Percentiles rank a stretch among this genome's conserved stretches.
phyloP scores from a whole-genome alignment of 2,888 invertebrate genomes.

The Phaedon cochleariae region DNA sequence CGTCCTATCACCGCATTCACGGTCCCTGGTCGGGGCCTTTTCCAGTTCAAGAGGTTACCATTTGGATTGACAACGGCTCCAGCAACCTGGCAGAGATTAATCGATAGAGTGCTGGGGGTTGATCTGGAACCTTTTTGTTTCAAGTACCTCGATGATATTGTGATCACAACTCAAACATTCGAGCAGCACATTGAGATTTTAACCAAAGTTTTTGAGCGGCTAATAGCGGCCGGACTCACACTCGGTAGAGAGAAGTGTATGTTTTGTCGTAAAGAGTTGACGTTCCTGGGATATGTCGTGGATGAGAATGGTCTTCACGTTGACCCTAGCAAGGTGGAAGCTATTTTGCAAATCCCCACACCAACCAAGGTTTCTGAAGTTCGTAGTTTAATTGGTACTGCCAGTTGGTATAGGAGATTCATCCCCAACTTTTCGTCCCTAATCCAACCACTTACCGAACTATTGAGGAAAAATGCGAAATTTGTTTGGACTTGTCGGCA shows the following conservation, averaged over 20 bases:
- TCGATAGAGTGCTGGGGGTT: constrained; percentile 37
- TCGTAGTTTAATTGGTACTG: constrained; percentile 17
- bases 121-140: constrained; percentile 39
- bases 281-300: constrained; percentile 30
- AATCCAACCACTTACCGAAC: constrained; percentile 17
- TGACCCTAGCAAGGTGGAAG: constrained; percentile 26
- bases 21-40: constrained; percentile 40
- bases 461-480: constrained; percentile 27
- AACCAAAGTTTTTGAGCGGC: constrained; percentile 28
- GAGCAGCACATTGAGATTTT: constrained; percentile 35
- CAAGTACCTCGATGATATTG: constrained; percentile 45
- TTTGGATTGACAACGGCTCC: constrained; percentile 45
- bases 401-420: constrained; percentile 24
- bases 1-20: neutral
- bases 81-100: constrained; percentile 43
- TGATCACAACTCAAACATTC: constrained; percentile 38
- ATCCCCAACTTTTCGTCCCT: constrained; percentile 12
- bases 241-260: constrained; percentile 34
- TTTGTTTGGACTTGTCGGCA: constrained; percentile 38
- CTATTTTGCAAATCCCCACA: constrained; percentile 9
- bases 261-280: constrained; percentile 25
- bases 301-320: constrained; percentile 19
- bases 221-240: constrained; percentile 36
- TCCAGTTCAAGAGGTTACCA: constrained; percentile 46
- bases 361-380: constrained; percentile 18